Percentiles rank a stretch among this genome's conserved stretches.
These are phyloP conservation scores for Eristalinus sepulchralis DNA, from an alignment of 2,888 invertebrate species.

Conservation along the genomic window DNA sequence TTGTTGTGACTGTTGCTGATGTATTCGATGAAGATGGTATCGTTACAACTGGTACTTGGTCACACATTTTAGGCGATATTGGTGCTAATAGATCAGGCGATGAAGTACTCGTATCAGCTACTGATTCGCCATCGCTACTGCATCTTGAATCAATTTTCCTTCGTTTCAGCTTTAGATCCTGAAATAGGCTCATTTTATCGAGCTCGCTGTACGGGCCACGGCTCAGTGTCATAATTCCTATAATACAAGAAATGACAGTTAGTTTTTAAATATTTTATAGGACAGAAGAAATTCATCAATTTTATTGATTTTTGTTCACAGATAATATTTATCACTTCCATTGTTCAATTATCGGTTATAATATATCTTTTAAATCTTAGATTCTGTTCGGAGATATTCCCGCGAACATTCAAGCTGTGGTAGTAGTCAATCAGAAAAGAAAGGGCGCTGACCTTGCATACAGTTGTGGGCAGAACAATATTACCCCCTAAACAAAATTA, in stretches of 20 bases:
- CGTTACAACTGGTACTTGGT: conserved; percentile 76
- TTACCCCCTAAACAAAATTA: no score
- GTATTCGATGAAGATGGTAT: conserved; percentile 73
- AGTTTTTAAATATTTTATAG: background rate
- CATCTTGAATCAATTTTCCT: conserved; percentile 98
- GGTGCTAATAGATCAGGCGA: conserved; percentile 93
- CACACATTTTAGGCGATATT: conserved; percentile 90
- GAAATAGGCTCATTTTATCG: conserved; percentile 99
- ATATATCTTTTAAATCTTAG: no score
- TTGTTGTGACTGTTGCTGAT: conserved; percentile 71
- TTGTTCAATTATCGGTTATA: no score
- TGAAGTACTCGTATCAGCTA: conserved; percentile 95
- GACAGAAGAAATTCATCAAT: background rate
- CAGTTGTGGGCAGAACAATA: no score
- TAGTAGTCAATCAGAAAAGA: no score
- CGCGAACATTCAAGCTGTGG: no score
- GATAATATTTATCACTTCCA: background rate
- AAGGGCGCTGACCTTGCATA: no score
- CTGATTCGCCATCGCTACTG: conserved; percentile 97
- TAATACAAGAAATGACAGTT: conserved; percentile 64
- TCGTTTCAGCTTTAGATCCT: conserved; percentile 98
- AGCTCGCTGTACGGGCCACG: conserved; percentile 96
- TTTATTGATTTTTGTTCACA: background rate
- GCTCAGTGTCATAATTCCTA: conserved; percentile 99
- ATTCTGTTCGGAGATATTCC: no score